Percentiles rank a stretch among this genome's conserved stretches.
These are phyloP conservation scores for Apamea epomidion DNA, from an alignment of 2,888 invertebrate genomes.

Conservation along the genomic window DNA sequence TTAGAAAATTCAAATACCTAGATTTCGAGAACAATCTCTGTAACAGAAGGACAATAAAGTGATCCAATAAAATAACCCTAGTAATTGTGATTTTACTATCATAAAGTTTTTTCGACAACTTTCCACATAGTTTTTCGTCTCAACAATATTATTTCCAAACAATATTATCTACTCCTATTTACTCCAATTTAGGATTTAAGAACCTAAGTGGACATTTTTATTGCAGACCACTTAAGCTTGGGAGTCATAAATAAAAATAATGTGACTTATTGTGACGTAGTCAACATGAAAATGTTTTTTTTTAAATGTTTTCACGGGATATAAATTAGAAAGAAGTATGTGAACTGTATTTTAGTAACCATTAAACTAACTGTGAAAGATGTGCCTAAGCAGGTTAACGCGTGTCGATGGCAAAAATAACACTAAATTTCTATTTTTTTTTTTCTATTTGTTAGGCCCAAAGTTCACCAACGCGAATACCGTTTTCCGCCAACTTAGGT, in stretches of 20 bases:
- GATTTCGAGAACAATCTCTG: background rate
- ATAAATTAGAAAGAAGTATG: background rate
- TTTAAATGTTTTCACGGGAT: background rate
- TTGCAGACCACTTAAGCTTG: background rate
- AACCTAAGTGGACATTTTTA: constrained; percentile 21
- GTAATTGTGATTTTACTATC: background rate
- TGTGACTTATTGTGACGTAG: background rate
- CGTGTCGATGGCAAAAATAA: background rate
- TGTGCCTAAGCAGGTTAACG: background rate
- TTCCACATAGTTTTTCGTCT: background rate
- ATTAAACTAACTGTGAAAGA: background rate
- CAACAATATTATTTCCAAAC: background rate
- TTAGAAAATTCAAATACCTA: too few relatives aligned
- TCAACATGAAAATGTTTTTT: background rate
- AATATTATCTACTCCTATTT: background rate
- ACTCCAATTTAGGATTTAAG: background rate
- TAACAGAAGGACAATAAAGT: background rate
- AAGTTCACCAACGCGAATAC: too few relatives aligned
- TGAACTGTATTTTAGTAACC: background rate
- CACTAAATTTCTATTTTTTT: background rate
- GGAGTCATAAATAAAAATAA: constrained; percentile 33
- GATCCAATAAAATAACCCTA: background rate
- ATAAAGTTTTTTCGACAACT: background rate
- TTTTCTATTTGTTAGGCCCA: background rate
- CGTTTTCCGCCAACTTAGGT: background rate